A percentile compares a stretch with the other conserved stretches of the same genome.
phyloP scores from a whole-genome alignment of 2,797 vertebrate species.

The Cossypha polioptera region DNA sequence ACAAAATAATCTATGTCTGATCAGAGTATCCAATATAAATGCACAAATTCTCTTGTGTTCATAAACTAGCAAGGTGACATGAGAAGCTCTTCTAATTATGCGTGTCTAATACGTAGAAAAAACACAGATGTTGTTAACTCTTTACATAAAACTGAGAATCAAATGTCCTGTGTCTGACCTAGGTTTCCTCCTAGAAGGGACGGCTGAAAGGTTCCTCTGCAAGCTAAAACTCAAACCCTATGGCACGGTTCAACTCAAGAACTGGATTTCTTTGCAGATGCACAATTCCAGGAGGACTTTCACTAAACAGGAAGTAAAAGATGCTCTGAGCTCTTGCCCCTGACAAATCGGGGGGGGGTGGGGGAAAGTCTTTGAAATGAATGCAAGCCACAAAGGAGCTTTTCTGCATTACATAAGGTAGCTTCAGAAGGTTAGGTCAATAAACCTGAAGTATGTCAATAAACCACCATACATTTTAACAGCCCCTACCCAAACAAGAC shows the following conservation, averaged over 20 bases:
- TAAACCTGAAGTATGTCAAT: not conserved
- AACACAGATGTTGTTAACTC: not conserved
- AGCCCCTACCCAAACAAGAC: not conserved
- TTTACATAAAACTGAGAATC: constrained; percentile 11
- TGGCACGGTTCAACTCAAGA: not conserved
- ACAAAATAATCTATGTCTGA: not conserved
- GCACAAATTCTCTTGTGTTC: not conserved
- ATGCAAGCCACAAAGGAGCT: not conserved
- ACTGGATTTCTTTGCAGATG: not conserved
- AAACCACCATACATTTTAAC: constrained; percentile 6
- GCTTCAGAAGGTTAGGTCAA: not conserved
- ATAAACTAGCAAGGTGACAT: not conserved
- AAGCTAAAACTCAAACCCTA: constrained; percentile 1
- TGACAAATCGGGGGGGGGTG: not conserved
- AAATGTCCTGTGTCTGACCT: constrained; percentile 8
- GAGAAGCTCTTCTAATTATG: not conserved
- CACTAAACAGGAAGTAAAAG: not conserved
- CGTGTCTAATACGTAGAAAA: not conserved
- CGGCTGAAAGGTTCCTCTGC: not conserved
- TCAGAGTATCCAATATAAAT: not conserved
- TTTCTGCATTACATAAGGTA: not conserved
- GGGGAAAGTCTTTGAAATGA: not conserved
- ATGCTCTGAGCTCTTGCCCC: not conserved
- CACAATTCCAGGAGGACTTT: not conserved
- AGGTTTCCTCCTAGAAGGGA: not conserved